phyloP scores from a whole-genome alignment of 2,888 invertebrate species.

The Heliconius ismenius region DNA sequence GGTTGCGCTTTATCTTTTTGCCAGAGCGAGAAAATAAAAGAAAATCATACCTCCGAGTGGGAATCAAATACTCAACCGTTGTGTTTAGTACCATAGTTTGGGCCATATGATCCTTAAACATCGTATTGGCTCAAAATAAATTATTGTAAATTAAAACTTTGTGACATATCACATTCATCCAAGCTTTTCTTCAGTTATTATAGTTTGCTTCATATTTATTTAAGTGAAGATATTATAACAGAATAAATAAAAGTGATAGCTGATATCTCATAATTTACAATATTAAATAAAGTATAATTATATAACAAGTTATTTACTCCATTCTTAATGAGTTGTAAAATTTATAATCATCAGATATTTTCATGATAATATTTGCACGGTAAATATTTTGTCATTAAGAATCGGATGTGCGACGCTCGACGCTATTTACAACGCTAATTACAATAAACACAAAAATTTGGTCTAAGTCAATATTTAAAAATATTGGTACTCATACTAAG shows the following conservation, averaged over 20 bases:
- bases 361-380: constrained; percentile 3
- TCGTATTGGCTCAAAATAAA: neutral
- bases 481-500: no score
- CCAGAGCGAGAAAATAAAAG: neutral
- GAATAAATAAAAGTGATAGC: constrained; percentile 3
- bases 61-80: neutral
- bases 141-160: neutral
- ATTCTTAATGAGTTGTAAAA: neutral
- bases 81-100: neutral
- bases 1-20: neutral
- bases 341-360: neutral
- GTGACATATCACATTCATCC: neutral
- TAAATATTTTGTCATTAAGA: constrained; percentile 5
- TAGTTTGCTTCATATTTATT: neutral
- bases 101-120: no score
- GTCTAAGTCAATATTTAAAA: no score
- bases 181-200: neutral
- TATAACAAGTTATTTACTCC: constrained; percentile 1
- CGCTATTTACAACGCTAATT: neutral
- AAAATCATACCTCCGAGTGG: neutral
- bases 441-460: neutral
- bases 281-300: constrained; percentile 18
- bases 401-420: neutral
- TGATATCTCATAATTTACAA: constrained; percentile 11
- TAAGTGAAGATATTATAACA: neutral